Conservation (phyloP, 2,888 invertebrate genomes). For the Agrilus mali region DNA sequence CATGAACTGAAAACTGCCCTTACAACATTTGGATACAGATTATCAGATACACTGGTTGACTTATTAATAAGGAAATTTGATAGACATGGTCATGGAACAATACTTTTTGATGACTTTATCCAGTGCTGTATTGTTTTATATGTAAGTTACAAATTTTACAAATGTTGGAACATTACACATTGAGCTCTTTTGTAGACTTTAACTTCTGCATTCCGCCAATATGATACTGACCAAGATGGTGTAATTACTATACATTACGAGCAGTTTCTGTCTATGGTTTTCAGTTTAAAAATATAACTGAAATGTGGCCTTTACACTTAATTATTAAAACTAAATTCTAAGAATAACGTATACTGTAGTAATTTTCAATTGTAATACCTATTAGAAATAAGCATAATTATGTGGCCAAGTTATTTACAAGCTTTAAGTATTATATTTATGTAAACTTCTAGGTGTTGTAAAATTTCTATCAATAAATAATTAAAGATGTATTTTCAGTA, state of each 20-base stretch:
- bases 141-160: slow-evolving; percentile 47
- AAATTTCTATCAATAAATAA: no score
- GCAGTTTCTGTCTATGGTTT: slow-evolving; percentile 88
- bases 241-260: slow-evolving; percentile 91
- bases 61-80: slow-evolving; percentile 88
- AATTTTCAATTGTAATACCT: not conserved
- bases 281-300: slow-evolving; percentile 56
- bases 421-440: no score
- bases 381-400: no score
- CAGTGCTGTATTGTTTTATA: slow-evolving; percentile 89
- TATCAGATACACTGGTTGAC: slow-evolving; percentile 71
- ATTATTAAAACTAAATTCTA: no score
- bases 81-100: slow-evolving; percentile 76
- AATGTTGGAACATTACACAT: not conserved
- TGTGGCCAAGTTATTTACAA: no score
- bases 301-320: not conserved
- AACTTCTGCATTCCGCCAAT: slow-evolving; percentile 75
- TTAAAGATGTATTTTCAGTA: no score
- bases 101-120: slow-evolving; percentile 97
- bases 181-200: slow-evolving; percentile 56
- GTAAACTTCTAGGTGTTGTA: no score
- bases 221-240: slow-evolving; percentile 87
- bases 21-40: slow-evolving; percentile 75
- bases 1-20: slow-evolving; percentile 84
- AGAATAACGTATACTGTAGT: no score